Evolutionary conservation across 2,113 vertebrate species (phyloP).

Genomic region (Buteo buteo): DNA sequence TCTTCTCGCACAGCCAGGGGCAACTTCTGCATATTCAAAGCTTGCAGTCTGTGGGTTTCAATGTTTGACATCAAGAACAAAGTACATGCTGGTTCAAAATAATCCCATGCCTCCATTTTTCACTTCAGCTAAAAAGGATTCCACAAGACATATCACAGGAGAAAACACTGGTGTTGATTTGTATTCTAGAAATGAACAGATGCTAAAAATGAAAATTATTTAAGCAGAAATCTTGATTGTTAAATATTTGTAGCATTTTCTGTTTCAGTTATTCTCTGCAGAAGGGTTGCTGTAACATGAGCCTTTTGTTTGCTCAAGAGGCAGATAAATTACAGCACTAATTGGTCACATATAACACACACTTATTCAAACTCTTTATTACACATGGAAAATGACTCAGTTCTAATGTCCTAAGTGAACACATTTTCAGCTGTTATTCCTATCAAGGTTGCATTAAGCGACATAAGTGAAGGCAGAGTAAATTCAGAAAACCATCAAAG

Average conservation of each 20-base stretch:
- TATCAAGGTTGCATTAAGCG: neutral
- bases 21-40: neutral
- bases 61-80: neutral
- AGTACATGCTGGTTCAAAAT: neutral
- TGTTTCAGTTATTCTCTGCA: neutral
- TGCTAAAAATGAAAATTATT: neutral
- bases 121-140: neutral
- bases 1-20: neutral
- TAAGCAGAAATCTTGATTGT: neutral
- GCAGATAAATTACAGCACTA: conserved; percentile 23
- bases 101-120: neutral
- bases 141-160: neutral
- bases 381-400: neutral
- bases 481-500: neutral
- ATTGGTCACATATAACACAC: neutral
- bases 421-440: neutral
- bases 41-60: neutral
- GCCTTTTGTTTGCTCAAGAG: neutral
- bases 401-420: neutral
- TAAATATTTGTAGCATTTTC: neutral
- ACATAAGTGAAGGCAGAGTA: neutral
- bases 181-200: neutral
- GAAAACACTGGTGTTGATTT: neutral
- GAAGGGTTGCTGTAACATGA: neutral
- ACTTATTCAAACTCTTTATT: neutral